Conservation (phyloP, 2,888 invertebrate genomes). For the Epinotia demarniana region DNA sequence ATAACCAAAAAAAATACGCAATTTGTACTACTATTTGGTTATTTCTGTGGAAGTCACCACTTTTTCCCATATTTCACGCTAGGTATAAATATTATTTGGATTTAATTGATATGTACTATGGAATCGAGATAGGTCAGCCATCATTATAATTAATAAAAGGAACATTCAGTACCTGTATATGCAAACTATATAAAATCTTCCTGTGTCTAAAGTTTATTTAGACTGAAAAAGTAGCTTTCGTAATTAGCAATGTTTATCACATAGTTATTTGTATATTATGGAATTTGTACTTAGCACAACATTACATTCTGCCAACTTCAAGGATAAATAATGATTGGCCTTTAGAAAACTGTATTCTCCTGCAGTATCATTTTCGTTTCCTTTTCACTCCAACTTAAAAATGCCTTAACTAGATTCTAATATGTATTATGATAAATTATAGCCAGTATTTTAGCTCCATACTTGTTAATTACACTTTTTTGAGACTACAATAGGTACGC, state of each 20-base stretch:
- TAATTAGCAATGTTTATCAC: not conserved
- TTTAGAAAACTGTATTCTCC: not conserved
- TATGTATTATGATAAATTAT: not conserved
- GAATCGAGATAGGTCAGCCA: not conserved
- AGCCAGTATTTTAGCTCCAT: conserved; percentile 13
- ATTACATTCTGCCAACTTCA: not conserved
- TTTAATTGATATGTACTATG: not conserved
- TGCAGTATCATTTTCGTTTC: not conserved
- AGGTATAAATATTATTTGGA: not conserved
- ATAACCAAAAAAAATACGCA: too few species aligned
- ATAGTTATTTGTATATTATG: not conserved
- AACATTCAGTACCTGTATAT: conserved; percentile 1
- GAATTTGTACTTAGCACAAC: conserved; percentile 6
- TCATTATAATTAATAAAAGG: not conserved
- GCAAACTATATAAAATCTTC: not conserved
- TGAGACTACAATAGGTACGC: too few species aligned
- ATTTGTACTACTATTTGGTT: too few species aligned
- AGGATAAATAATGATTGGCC: not conserved
- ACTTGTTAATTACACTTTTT: too few species aligned
- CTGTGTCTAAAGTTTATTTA: not conserved
- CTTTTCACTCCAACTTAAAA: not conserved
- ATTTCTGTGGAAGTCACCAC: too few species aligned
- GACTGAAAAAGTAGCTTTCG: conserved; percentile 23
- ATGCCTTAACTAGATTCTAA: conserved; percentile 9
- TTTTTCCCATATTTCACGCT: too few species aligned